Evolutionary conservation across 2,888 invertebrate genomes (phyloP), one percentile per base, ranked within the genome.

Genomic region (Notocelia uddmanniana): DNA sequence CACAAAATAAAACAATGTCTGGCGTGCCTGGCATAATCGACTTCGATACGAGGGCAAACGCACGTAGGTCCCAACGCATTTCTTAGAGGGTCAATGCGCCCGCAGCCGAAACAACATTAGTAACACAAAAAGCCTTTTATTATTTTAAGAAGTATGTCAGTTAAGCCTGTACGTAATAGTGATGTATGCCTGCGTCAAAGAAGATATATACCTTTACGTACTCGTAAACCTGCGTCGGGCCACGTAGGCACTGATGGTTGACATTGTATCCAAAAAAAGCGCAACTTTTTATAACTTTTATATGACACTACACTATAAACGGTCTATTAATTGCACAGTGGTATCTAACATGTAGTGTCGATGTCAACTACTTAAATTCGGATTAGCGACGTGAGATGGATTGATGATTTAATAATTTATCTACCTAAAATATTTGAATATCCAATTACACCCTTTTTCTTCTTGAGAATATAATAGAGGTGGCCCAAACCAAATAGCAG

Each of bases 31-130:
- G 60, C 26, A 60, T 26, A 60, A 60, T 45, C 18, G 60, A 15
- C 23, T 45, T 45, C 26, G 11, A 18, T 60, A 60, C 60, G 60
- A 60, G 60, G 45, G 60, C 60, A 18, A 23, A 45, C n/a, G 45
- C 60, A 60, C 60, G 60, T 60, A 60, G 41, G 45, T 26, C 45
- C 18, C 6, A 59, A 59, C 59, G 45, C 60, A 60, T 60, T 60
- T 60, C 60, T 60, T 45, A 45, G 60, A n/a, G 45, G 60, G 60
- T 60, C 60, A 60, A 45, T n/a, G 58, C 18, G 58, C 58, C 58
- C 15, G 21, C 10, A 19, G 9, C 37, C 37, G 19, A 37, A 58
- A 11, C 31, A 18, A 19, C n/a, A 34, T 26, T 31, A 57, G 10
- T 57, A 10, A n/a, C 31, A 57, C 34, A 34, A 57, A 57, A 41